These are phyloP conservation scores for Polypedilum vanderplanki DNA, from an alignment of 1,140 invertebrate genomes.

Conservation along the genomic window DNA sequence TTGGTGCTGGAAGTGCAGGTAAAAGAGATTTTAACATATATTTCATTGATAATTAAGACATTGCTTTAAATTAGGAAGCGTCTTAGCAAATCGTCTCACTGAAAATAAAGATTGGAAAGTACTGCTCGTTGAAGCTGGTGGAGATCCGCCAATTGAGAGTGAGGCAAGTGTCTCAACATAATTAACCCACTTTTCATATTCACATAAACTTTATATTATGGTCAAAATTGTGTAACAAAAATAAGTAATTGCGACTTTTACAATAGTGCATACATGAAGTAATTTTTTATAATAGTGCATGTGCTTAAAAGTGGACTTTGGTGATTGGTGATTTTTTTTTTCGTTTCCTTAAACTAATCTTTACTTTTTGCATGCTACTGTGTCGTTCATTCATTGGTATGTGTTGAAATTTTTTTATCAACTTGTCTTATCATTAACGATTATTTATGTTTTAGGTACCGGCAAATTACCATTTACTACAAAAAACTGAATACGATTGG, in stretches of 20 bases:
- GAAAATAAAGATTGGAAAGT: conserved; percentile 49
- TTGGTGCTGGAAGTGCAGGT: conserved; percentile 64
- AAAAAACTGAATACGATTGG: conserved; percentile 56
- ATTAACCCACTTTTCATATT: background rate
- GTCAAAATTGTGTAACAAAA: no score
- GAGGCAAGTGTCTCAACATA: conserved; percentile 39
- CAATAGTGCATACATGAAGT: no score
- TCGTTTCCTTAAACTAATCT: background rate
- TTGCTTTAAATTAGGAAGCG: conserved; percentile 42
- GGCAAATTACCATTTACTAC: conserved; percentile 45
- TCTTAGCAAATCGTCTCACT: conserved; percentile 51
- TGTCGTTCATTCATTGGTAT: background rate
- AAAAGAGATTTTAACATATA: background rate
- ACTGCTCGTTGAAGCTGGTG: conserved; percentile 58
- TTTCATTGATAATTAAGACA: conserved; percentile 34
- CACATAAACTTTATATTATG: no score
- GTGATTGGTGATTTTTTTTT: background rate
- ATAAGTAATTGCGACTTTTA: no score
- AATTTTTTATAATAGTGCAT: no score
- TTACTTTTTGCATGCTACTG: background rate
- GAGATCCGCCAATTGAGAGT: conserved; percentile 47
- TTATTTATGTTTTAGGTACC: conserved; percentile 45
- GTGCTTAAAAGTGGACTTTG: background rate
- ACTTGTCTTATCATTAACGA: conserved; percentile 29
- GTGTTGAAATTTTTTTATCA: conserved; percentile 30